A percentile compares a stretch with the other conserved stretches of the same genome.
Conservation (phyloP, 1,140 invertebrate genomes). For the Anoplolepis gracilipes region DNA sequence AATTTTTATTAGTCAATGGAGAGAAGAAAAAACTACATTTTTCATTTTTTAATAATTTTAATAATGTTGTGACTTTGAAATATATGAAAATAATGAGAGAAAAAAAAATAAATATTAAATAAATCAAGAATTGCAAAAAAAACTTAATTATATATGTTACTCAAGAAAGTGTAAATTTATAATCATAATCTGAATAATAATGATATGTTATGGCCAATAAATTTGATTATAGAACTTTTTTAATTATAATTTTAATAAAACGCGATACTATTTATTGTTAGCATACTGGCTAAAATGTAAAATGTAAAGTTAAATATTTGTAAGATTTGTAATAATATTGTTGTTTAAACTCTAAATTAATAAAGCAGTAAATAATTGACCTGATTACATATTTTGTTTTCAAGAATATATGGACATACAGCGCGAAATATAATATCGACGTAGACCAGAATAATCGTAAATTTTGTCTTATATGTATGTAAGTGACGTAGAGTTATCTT, state of each 20-base stretch:
- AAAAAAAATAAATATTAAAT: not conserved
- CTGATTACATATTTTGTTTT: constrained; percentile 8
- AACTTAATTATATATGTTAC: not conserved
- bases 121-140: not conserved
- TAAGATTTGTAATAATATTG: not conserved
- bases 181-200: not conserved
- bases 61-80: not conserved
- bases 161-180: not conserved
- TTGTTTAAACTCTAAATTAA: not conserved
- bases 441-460: not conserved
- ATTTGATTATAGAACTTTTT: no score
- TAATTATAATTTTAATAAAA: not conserved
- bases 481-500: constrained; percentile 35
- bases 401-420: not conserved
- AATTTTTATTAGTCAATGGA: not conserved
- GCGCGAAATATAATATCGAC: constrained; percentile 52
- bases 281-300: not conserved
- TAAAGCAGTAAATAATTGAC: not conserved
- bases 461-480: constrained; percentile 40
- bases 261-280: not conserved
- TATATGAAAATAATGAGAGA: not conserved
- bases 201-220: no score
- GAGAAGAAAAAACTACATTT: no score
- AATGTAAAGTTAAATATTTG: not conserved
- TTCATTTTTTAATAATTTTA: not conserved